Evolutionary conservation across 2,888 invertebrate species (phyloP), one percentile per base, ranked within the genome.

Genomic region (Erpobdella octoculata): DNA sequence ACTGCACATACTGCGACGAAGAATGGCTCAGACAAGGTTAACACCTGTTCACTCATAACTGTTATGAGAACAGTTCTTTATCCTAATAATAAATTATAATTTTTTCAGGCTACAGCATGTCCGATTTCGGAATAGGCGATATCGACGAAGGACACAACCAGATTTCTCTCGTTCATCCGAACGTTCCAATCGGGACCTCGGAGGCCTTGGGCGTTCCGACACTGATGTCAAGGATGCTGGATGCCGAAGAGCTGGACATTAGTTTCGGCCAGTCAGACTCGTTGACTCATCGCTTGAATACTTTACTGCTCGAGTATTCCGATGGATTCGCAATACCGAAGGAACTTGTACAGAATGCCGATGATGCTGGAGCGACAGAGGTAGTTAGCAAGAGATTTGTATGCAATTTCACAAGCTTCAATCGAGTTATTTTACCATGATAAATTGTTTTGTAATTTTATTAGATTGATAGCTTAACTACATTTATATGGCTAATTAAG

Each of bases 321-420:
- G 80, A 79, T 75, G 79, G 80, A 2, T 78, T 79, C 62, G 77
- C 80, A 15, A 78, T 80, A 18, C 79, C 79, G 1, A 80, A 81
- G 78, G 81, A 81, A 71, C 72, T 81, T 28, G 77, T 81, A 8
- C 81, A 81, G 73, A 81, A 81, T 76, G 81, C 81, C 0, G 81
- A 81, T 38, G 81, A 81, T 74, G 80, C 81, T 18, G 74, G 78
- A 6, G 81, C 81, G 4, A 77, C 76, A 6, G 74, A 75, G 59
- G 75, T 81, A n/a, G n/a, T n/a, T n/a, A n/a, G n/a, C n/a, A n/a
- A n/a, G 46, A 78, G 35, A 8, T 1, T 35, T 62, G 28, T 31
- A 61, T 5, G 15, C 6, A 6, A 31, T 61, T 2, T 31, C 31
- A n/a, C 28, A 59, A 59, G 15, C 25, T 59, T 18, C 46, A 18